phyloP scores from a whole-genome alignment of 1,140 invertebrate species.

The Leptonema lineaticorne region DNA sequence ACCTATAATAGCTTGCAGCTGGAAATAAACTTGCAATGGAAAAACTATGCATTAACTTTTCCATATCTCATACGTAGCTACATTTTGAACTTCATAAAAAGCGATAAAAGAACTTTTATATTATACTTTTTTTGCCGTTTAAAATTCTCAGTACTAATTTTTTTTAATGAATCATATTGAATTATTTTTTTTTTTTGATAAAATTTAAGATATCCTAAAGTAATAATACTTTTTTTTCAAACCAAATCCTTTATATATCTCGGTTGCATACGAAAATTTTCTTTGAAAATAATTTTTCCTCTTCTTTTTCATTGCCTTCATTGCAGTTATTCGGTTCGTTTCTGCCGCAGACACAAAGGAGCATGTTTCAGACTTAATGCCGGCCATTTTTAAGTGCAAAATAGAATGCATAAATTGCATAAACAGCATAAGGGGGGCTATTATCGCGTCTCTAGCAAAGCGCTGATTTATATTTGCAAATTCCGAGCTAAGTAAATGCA shows the following conservation, averaged over 20 bases:
- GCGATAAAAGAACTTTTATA: neutral
- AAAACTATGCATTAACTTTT: neutral
- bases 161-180: too few species aligned
- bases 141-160: neutral
- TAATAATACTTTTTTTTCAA: too few species aligned
- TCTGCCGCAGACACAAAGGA: conserved; percentile 6
- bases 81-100: neutral
- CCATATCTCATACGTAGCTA: neutral
- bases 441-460: conserved; percentile 29
- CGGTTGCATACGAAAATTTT: too few species aligned
- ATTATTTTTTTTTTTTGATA: too few species aligned
- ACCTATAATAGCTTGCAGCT: conserved; percentile 33
- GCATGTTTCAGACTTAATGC: conserved; percentile 21
- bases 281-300: too few species aligned
- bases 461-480: conserved; percentile 32
- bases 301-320: too few species aligned
- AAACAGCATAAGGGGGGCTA: conserved; percentile 23
- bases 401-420: conserved; percentile 32
- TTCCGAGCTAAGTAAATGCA: conserved; percentile 30
- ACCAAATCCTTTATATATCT: too few species aligned
- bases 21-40: neutral
- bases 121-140: neutral
- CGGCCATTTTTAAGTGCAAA: conserved; percentile 29
- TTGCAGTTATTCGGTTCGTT: too few species aligned
- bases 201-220: too few species aligned